phyloP scores from a whole-genome alignment of 2,888 invertebrate genomes.

The Ernsta delagoae region DNA sequence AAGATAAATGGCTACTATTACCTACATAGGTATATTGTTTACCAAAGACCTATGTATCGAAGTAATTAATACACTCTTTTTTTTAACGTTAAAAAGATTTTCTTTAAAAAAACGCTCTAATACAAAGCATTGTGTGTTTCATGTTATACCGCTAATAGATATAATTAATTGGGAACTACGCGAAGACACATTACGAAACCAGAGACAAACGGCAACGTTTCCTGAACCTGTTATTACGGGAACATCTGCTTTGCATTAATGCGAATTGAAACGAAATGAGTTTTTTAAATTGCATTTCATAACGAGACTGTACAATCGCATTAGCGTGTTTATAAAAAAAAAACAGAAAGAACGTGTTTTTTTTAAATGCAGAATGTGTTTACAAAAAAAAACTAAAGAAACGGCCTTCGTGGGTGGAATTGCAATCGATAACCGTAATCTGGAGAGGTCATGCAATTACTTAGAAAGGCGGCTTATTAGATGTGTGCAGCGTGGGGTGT shows the following conservation, averaged over 20 bases:
- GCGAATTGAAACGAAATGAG: constrained; percentile 16
- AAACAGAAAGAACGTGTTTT: neutral
- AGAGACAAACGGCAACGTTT: constrained; percentile 1
- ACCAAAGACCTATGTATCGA: too few species aligned
- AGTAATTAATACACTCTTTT: too few species aligned
- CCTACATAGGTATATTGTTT: too few species aligned
- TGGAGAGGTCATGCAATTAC: constrained; percentile 22
- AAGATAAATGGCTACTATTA: too few species aligned
- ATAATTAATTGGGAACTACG: neutral
- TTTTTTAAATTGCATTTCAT: constrained; percentile 30
- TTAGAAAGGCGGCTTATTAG: constrained; percentile 13
- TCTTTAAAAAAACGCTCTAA: neutral
- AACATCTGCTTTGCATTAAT: constrained; percentile 21
- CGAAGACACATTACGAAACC: neutral
- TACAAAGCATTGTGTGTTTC: too few species aligned
- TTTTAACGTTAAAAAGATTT: too few species aligned
- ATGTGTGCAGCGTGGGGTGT: constrained; percentile 8
- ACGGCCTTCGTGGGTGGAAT: constrained; percentile 30
- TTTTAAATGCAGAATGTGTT: too few species aligned
- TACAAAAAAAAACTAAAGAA: neutral
- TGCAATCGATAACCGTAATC: constrained; percentile 32
- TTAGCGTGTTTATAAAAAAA: constrained; percentile 26
- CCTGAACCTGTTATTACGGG: constrained; percentile 6
- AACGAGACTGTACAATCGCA: constrained; percentile 29
- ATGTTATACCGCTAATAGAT: too few species aligned